Conservation (phyloP, 2,113 vertebrate genomes). For the Semicossyphus pulcher region DNA sequence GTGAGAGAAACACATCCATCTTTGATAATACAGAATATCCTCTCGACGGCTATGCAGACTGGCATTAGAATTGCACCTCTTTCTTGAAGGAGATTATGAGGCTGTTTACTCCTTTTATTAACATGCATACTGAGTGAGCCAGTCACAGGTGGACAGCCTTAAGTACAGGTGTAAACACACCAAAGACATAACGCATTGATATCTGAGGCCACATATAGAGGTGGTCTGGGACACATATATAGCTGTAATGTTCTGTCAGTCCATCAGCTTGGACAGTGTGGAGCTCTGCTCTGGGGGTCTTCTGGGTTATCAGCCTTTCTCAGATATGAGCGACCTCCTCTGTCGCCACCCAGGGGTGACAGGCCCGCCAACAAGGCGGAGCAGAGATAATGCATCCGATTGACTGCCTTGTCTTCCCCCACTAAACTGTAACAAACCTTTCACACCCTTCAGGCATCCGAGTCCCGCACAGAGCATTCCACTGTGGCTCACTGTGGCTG, state of each 20-base stretch:
- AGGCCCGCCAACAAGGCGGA: conserved; percentile 66
- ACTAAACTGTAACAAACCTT: conserved; percentile 20
- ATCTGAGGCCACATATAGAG: too few relatives aligned
- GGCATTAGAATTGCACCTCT: too few relatives aligned
- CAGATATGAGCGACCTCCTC: conserved; percentile 80
- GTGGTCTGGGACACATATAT: too few relatives aligned
- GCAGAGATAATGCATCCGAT: conserved; percentile 73
- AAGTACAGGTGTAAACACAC: too few relatives aligned
- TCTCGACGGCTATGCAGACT: too few relatives aligned
- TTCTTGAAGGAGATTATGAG: too few relatives aligned
- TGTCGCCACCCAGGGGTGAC: conserved; percentile 79
- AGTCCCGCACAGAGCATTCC: conserved; percentile 60
- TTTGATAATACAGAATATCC: too few relatives aligned
- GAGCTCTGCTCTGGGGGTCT: conserved; percentile 41
- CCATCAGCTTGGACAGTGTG: conserved; percentile 26
- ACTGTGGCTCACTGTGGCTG: conserved; percentile 18
- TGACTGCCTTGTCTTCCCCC: conserved; percentile 62
- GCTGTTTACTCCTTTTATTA: too few relatives aligned
- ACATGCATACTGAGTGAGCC: too few relatives aligned
- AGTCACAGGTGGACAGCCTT: too few relatives aligned
- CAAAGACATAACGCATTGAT: too few relatives aligned
- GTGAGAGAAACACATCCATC: too few relatives aligned
- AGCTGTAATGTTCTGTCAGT: conserved; percentile 31
- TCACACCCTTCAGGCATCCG: conserved; percentile 15
- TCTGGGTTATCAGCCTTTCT: conserved; percentile 77